phyloP scores from a whole-genome alignment of 2,797 vertebrate genomes.

The Nannoperca obscura region DNA sequence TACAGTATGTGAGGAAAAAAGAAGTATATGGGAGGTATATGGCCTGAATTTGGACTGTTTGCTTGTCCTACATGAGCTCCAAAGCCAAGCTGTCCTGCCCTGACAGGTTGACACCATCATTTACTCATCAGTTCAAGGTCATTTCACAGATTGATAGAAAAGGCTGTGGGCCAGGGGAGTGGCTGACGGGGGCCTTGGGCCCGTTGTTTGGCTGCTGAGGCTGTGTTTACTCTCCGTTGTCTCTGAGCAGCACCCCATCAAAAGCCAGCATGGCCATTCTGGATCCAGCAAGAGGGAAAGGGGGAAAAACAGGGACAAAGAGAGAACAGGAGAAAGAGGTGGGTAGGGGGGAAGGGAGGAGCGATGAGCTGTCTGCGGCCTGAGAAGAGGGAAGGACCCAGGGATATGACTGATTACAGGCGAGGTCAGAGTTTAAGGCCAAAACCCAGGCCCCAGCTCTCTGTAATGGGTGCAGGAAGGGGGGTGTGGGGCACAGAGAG shows the following conservation, averaged over 20 bases:
- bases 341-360: slow-evolving; percentile 44
- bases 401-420: slow-evolving; percentile 89
- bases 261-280: slow-evolving; percentile 78
- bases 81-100: slow-evolving; percentile 63
- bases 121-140: slow-evolving; percentile 83
- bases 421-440: slow-evolving; percentile 86
- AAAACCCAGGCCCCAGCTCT: slow-evolving; percentile 74
- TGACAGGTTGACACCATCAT: slow-evolving; percentile 81
- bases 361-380: slow-evolving; percentile 81
- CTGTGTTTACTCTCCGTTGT: slow-evolving; percentile 77
- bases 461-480: slow-evolving; percentile 69
- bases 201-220: slow-evolving; percentile 71
- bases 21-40: slow-evolving; percentile 18
- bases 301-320: slow-evolving; percentile 65
- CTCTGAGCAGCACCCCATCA: slow-evolving; percentile 73
- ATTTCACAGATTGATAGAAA: slow-evolving; percentile 76
- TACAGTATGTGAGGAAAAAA: slow-evolving; percentile 35
- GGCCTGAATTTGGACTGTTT: slow-evolving; percentile 69
- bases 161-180: slow-evolving; percentile 75
- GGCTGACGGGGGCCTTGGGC: slow-evolving; percentile 69
- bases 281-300: slow-evolving; percentile 72
- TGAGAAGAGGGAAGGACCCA: slow-evolving; percentile 82
- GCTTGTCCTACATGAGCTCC: slow-evolving; percentile 60
- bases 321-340: slow-evolving; percentile 70
- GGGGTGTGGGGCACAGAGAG: slow-evolving; percentile 64